Evolutionary conservation across 2,797 vertebrate species (phyloP).

Genomic region (Thaleichthys pacificus): DNA sequence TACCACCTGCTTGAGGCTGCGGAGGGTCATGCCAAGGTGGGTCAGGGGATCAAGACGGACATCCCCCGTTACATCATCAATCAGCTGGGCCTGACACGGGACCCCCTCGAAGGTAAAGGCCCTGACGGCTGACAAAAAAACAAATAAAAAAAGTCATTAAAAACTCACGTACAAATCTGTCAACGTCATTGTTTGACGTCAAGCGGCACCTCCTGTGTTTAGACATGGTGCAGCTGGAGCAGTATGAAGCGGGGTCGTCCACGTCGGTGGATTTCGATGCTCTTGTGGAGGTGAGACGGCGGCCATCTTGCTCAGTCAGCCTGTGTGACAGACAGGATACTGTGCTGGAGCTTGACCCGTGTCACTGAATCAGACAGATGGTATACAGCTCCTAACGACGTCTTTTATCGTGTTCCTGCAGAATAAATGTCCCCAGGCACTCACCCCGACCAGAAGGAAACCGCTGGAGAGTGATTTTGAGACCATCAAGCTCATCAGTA

Average conservation of each 20-base stretch:
- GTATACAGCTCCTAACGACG: not conserved
- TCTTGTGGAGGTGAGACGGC: slow-evolving; percentile 75
- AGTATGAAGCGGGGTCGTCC: slow-evolving; percentile 76
- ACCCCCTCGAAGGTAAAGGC: slow-evolving; percentile 84
- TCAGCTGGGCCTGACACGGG: slow-evolving; percentile 89
- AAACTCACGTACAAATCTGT: not conserved
- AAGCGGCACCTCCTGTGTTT: slow-evolving; percentile 27
- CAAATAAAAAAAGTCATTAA: too few relatives aligned
- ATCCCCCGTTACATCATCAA: slow-evolving; percentile 95
- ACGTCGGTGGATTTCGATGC: slow-evolving; percentile 74
- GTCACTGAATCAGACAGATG: not conserved
- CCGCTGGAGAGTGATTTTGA: slow-evolving; percentile 94
- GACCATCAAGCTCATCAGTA: slow-evolving; percentile 96
- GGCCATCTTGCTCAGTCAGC: not conserved
- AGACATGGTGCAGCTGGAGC: slow-evolving; percentile 91
- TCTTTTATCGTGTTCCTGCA: slow-evolving; percentile 16
- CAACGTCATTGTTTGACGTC: not conserved
- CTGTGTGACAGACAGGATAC: not conserved
- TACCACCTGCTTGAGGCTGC: slow-evolving; percentile 95
- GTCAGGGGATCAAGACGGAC: slow-evolving; percentile 92
- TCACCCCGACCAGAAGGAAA: slow-evolving; percentile 81
- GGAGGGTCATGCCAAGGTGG: slow-evolving; percentile 93
- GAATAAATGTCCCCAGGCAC: slow-evolving; percentile 60
- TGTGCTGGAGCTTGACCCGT: not conserved
- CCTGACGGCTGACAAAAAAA: too few relatives aligned